These are phyloP conservation scores for Pteronura brasiliensis DNA, from an alignment of 2,113 vertebrate species.

Conservation along the genomic window DNA sequence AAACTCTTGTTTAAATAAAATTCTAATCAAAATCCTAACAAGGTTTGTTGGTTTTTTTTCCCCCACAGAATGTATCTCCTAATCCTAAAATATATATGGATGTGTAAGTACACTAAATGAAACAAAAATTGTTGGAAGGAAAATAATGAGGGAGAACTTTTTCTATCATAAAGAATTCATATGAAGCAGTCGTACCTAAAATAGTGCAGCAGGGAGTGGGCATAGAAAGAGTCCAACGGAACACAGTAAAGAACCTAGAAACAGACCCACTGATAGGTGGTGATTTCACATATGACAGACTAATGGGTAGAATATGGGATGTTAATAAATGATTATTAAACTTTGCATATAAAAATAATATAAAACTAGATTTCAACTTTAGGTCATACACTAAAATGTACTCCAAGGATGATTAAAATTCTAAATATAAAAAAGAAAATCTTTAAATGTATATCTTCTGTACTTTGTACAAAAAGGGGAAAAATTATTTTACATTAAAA, in stretches of 20 bases:
- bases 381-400: not conserved
- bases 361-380: not conserved
- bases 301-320: not conserved
- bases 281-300: not conserved
- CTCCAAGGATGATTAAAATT: not conserved
- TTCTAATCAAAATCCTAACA: not conserved
- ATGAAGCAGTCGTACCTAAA: not conserved
- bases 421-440: not conserved
- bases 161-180: not conserved
- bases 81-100: not conserved
- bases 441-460: not conserved
- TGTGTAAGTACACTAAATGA: not conserved
- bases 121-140: not conserved
- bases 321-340: not conserved
- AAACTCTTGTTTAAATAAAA: constrained; percentile 4
- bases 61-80: not conserved
- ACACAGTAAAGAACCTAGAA: not conserved
- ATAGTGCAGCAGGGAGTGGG: not conserved
- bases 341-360: not conserved
- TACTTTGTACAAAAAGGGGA: not conserved
- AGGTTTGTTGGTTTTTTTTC: not conserved
- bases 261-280: not conserved
- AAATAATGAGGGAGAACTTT: not conserved
- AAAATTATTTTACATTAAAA: not conserved
- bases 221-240: not conserved